Evolutionary conservation across 2,888 invertebrate genomes (phyloP), one percentile per base, ranked within the genome.

Genomic region (Chymomyza fuscimana): DNA sequence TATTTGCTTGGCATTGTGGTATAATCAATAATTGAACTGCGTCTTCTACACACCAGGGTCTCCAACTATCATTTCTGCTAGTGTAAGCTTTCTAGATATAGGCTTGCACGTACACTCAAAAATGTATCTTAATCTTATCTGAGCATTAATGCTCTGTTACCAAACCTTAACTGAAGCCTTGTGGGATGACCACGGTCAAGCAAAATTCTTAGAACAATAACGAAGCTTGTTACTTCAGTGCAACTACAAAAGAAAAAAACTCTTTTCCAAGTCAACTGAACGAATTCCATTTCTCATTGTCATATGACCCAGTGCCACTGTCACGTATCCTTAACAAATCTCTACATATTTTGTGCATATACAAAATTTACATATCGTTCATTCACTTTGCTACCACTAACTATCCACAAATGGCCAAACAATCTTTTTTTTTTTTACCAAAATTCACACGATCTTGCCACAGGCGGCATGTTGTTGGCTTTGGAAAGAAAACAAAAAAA

Each of bases 371-470:
- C 40, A 46, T 46, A 46, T 46, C 40, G 40, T 46, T 46, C 40
- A 46, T 46, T 46, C 40, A 46, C 40, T 46, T 46, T 12, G 40
- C 40, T 12, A 46, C 5, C 32, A 9, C 40, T 46, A 46, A 46
- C 40, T 46, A 46, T 12, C 40, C 40, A 12, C 10, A 46, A 46
- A 46, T 46, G 40, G 40, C 40, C 40, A 46, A 46, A 46, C 40
- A 46, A 46, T 12, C 40, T 46, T 51, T 51, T 51, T 51, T 4
- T 5, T 16, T 16, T 19, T 54, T 19, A 10, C 40, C 16, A 70
- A 79, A 84, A 77, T 87, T 85, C 87, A 81, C 85, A 85, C 85
- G 87, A 80, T 87, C 79, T 72, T 79, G 74, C 78, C 87, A 77
- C 29, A n/a, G 12, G 25, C 46, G 86, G 86, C 84, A 54, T 82